A percentile compares a stretch with the other conserved stretches of the same genome.
Evolutionary conservation across 2,113 vertebrate species (phyloP).

Genomic region (Platysteira castanea): DNA sequence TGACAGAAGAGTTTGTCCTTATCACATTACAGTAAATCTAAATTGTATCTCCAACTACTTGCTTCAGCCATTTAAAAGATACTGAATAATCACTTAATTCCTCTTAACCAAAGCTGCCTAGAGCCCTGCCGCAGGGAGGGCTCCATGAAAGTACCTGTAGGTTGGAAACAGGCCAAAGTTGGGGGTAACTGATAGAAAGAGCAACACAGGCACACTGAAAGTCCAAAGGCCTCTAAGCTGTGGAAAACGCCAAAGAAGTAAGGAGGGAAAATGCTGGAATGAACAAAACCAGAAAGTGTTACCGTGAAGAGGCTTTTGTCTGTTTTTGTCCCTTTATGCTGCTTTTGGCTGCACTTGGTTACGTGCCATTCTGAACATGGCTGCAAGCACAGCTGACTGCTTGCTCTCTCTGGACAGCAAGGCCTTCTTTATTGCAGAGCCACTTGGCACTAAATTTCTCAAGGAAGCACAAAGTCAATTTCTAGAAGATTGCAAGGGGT

Average conservation of each 20-base stretch:
- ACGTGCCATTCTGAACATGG: not conserved
- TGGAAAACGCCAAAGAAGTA: not conserved
- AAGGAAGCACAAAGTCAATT: not conserved
- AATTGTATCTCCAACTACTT: not conserved
- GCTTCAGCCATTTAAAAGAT: not conserved
- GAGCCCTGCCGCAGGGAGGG: not conserved
- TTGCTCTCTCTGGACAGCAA: not conserved
- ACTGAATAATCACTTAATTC: not conserved
- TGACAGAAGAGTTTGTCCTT: not conserved
- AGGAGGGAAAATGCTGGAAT: not conserved
- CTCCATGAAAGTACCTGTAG: not conserved
- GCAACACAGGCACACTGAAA: rapidly evolving
- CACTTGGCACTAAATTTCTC: not conserved
- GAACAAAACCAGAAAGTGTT: not conserved
- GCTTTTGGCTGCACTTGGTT: not conserved
- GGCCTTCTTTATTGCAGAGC: not conserved
- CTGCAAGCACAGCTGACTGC: not conserved
- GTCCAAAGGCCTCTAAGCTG: not conserved
- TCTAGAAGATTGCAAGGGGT: not conserved
- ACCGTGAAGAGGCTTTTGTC: not conserved
- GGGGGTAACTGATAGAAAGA: not conserved
- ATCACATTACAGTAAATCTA: not conserved
- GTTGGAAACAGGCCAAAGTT: not conserved
- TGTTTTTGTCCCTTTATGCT: not conserved
- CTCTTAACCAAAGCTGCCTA: not conserved